Percentiles rank a stretch among this genome's conserved stretches.
Evolutionary conservation across 2,888 invertebrate genomes (phyloP).

Genomic region (Bimastos eiseni): DNA sequence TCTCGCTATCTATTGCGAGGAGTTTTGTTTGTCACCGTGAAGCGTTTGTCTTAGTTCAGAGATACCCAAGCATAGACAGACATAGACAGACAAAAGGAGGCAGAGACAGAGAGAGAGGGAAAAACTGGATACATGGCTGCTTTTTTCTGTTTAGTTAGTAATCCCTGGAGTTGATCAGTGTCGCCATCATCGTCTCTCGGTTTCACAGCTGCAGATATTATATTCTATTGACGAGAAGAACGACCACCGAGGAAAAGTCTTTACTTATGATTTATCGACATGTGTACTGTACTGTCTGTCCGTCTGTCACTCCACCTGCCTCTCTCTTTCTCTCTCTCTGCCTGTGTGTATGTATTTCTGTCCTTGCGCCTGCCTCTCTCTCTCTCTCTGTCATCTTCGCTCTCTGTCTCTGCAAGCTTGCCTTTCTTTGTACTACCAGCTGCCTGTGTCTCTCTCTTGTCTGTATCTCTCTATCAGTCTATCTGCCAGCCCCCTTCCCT

Average conservation of each 20-base stretch:
- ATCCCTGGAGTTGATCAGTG: neutral
- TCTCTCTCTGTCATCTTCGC: neutral
- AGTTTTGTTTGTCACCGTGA: too few species aligned
- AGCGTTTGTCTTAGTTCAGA: too few species aligned
- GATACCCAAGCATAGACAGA: neutral
- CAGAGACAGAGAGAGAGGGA: neutral
- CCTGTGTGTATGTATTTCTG: too few species aligned
- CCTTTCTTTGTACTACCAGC: neutral
- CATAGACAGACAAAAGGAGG: neutral
- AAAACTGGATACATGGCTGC: neutral
- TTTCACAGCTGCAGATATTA: neutral
- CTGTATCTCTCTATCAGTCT: neutral
- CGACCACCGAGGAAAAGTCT: neutral
- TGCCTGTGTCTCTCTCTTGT: neutral
- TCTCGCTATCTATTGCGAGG: neutral
- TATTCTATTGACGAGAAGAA: too few species aligned
- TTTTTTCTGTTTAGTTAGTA: neutral
- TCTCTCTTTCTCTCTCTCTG: too few species aligned
- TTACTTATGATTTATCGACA: neutral
- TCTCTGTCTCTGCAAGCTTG: neutral
- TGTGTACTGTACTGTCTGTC: neutral
- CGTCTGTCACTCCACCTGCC: neutral
- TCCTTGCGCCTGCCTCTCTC: too few species aligned
- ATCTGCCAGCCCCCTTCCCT: neutral
- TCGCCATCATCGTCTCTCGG: neutral